Base-by-base conservation (phyloP, 2,113 vertebrate species). In the Corythaixoides concolor region DNA sequence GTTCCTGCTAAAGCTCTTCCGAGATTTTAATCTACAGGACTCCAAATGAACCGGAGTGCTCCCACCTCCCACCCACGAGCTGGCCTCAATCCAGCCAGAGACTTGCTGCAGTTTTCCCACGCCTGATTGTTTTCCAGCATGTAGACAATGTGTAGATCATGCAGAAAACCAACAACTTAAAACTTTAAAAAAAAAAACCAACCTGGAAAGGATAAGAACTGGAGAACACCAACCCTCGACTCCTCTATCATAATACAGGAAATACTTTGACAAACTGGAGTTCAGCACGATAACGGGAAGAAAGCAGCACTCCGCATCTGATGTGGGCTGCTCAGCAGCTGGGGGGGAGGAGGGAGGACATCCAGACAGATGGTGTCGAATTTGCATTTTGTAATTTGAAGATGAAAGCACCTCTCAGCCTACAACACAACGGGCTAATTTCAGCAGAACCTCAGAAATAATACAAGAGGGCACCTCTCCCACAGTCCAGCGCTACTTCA, bases 361-460 rank as follows among this genome's bases (percentile, higher is more conserved):
- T 89, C 85, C 79, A 95, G 77, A 91, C 94, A 96, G 89, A 95
- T 96, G 94, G 95, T 89, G 87, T 69, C 47, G n/a, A 95, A 85
- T 95, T 88, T 89, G 89, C 87, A 87, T 95, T 94, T 92, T 88
- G 60, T 59, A 75, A 89, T 82, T 75, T 3, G 1, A 88, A 87
- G 49, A 41, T 53, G 49, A 89, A 93, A 85, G 91, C 49, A 87
- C 49, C 96, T 95, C 81, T 76, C 94, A 93, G 69, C 69, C 93
- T 96, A 75, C 47, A 91, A 79, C 24, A 85, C 45, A 86, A 77
- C 6, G 21, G 0, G 0, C 45, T 82, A 35, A 82, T 82, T 93
- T 73, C 89, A 93, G 62, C 3, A 6, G 19, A 87, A 75, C 24
- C 49, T 94, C 6, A 33, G 49, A 85, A 79, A 82, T 53, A 78